Percentiles rank a stretch among this genome's conserved stretches.
phyloP scores from a whole-genome alignment of 2,797 vertebrate genomes.

The Hydrophis major region DNA sequence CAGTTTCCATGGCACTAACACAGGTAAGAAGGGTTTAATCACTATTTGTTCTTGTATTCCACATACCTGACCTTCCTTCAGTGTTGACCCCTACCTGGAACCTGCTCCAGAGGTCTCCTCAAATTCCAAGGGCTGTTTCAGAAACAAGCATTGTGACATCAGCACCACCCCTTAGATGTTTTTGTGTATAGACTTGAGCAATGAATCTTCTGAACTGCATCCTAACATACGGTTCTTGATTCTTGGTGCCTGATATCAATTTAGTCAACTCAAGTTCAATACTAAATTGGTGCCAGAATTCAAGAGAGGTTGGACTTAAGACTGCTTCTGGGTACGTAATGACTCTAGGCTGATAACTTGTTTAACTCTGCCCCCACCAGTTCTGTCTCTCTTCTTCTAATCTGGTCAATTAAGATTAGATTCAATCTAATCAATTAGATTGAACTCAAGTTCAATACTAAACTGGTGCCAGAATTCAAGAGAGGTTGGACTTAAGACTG shows the following conservation, averaged over 20 bases:
- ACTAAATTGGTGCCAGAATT: no score
- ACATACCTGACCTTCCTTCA: neutral
- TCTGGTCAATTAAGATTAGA: no score
- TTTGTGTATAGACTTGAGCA: neutral
- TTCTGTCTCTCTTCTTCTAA: no score
- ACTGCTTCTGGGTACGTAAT: neutral
- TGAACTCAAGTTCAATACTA: no score
- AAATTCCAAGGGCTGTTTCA: neutral
- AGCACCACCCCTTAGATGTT: neutral
- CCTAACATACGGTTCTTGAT: neutral
- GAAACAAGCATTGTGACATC: neutral
- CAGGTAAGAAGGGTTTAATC: slow-evolving; percentile 44
- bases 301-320: neutral
- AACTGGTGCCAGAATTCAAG: neutral
- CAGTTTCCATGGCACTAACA: slow-evolving; percentile 80
- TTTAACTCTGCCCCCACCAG: neutral
- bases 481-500: neutral
- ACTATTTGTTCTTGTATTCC: neutral
- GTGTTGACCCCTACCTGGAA: neutral
- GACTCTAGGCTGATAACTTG: neutral
- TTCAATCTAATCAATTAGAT: no score
- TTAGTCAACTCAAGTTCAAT: neutral
- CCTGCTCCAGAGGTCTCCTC: neutral
- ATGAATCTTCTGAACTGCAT: neutral
- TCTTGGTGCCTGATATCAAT: neutral